Evolutionary conservation across 1,140 invertebrate genomes (phyloP).

Genomic region (Drosophila gunungcola): DNA sequence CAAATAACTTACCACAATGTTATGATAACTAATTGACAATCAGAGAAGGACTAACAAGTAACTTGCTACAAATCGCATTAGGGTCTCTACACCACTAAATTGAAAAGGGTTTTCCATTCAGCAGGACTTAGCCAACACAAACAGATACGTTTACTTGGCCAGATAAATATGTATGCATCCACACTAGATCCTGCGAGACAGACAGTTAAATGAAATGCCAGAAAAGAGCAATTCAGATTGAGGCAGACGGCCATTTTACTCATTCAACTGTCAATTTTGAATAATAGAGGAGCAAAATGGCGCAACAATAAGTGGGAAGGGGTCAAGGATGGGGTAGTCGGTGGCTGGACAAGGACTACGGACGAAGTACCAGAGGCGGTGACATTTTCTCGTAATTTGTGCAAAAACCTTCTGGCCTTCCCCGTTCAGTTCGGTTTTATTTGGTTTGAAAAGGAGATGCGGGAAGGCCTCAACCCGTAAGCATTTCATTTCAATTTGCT

Average conservation of each 20-base stretch:
- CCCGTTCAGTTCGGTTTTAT: conserved; percentile 4
- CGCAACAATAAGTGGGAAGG: conserved; percentile 59
- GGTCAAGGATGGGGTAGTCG: neutral
- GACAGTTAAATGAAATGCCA: conserved; percentile 64
- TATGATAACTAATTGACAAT: conserved; percentile 71
- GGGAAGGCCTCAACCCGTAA: conserved; percentile 32
- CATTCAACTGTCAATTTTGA: conserved; percentile 82
- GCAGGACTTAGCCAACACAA: conserved; percentile 19
- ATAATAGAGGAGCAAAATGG: conserved; percentile 79
- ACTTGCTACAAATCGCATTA: conserved; percentile 47
- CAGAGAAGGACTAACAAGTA: conserved; percentile 17
- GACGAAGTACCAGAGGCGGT: conserved; percentile 35
- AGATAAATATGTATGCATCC: conserved; percentile 3
- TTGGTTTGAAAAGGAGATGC: conserved; percentile 9
- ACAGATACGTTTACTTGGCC: conserved; percentile 4
- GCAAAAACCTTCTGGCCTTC: conserved; percentile 66
- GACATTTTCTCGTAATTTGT: conserved; percentile 80
- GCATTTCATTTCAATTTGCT: conserved; percentile 75
- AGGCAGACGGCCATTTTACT: conserved; percentile 65
- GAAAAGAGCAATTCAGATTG: conserved; percentile 28
- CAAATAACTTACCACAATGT: conserved; percentile 45
- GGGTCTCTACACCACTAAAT: conserved; percentile 49
- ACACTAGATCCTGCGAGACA: conserved; percentile 10
- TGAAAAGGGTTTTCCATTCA: conserved; percentile 58
- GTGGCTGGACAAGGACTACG: conserved; percentile 11